Evolutionary conservation across 1,140 invertebrate genomes (phyloP), one percentile per base, ranked within the genome.

Genomic region (Babylonia areolata): DNA sequence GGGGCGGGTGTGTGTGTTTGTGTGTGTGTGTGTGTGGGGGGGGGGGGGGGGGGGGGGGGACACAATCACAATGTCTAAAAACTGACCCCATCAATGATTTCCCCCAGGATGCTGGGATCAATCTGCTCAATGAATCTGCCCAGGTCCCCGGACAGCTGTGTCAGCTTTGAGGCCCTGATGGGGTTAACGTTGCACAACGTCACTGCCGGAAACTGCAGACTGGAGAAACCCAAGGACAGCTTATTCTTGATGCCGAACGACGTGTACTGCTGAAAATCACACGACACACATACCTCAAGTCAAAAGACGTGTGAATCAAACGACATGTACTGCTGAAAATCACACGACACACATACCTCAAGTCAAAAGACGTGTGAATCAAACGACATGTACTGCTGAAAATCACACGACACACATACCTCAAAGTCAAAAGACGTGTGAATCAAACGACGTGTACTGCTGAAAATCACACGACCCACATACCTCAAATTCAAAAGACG

Each of bases 131-230:
- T 12, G n/a, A 69, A n/a, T 6, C 1, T 15, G n/a, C 6, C 23
- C 58, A 69, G 23, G n/a, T 69, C 58, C 17, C 15, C 17, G 15
- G 20, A 69, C 2, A 69, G 46, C 46, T 12, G 17, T 51, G 54
- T 11, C 0, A 88, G n/a, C 78, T 85, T 9, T 9, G 88, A 88
- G 11, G 46, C 78, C n/a, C 84, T 81, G 3, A 91, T 79, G 31
- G 86, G 79, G 82, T 91, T 91, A 1, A 89, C 86, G 78, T 90
- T 91, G 81, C 90, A 91, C 1, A 91, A n/a, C 9, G 90, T 91
- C 20, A 90, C 84, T 11, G 87, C 88, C 31, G 88, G 88, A 35
- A 89, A 88, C 33, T 82, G 20, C 73, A 90, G 46, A 75, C 77
- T 89, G 83, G 78, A 84, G 37, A 90, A 90, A 20, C 82, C 83